Evolutionary conservation across 1,140 invertebrate genomes (phyloP).

Genomic region (Panagrolaimus sp.): DNA sequence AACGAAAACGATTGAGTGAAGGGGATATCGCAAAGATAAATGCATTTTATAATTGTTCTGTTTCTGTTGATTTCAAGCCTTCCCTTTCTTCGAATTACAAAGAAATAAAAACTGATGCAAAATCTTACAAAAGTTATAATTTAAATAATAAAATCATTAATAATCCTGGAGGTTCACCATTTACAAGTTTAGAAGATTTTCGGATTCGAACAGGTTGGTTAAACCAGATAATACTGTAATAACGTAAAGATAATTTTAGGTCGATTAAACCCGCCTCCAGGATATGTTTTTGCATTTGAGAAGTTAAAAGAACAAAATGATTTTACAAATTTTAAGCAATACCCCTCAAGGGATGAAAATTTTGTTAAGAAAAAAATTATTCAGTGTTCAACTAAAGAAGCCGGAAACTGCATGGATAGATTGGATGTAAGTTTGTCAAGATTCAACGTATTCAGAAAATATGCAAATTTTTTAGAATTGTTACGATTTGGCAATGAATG

Average conservation of each 20-base stretch:
- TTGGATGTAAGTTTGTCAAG: background rate
- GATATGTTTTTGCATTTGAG: too few species aligned
- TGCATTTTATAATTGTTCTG: conserved; percentile 30
- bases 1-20: conserved; percentile 21
- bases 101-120: too few species aligned
- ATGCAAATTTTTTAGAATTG: conserved; percentile 26
- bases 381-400: background rate
- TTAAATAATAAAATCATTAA: background rate
- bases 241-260: too few species aligned
- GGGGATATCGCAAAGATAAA: conserved; percentile 29
- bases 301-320: too few species aligned
- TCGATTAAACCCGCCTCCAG: too few species aligned
- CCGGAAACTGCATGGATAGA: conserved; percentile 1
- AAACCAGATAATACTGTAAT: background rate
- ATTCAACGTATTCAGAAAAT: too few species aligned
- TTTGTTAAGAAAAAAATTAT: background rate
- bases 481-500: conserved; percentile 22
- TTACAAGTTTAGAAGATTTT: conserved; percentile 12
- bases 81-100: too few species aligned
- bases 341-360: too few species aligned
- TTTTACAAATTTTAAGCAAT: too few species aligned
- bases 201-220: conserved; percentile 3
- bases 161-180: background rate
- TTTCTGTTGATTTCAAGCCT: too few species aligned
- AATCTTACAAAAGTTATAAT: background rate